Conservation (phyloP, 2,113 vertebrate genomes). For the Picathartes gymnocephalus region DNA sequence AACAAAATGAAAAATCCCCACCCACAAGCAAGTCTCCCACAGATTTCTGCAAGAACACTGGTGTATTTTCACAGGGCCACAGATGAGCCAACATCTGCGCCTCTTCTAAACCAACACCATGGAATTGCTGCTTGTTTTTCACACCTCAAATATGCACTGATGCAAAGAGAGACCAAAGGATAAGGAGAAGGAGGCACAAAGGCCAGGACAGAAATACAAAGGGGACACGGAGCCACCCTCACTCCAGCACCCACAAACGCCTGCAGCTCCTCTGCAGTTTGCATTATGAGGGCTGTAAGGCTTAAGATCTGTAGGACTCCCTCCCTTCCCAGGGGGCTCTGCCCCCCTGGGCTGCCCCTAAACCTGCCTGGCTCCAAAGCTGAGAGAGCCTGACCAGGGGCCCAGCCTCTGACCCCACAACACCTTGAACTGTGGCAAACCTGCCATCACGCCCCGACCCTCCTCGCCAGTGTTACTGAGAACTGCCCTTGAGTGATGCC, state of each 20-base stretch:
- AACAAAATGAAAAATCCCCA: not conserved
- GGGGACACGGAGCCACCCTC: not conserved
- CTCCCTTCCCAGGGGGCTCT: not conserved
- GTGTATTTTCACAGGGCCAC: not conserved
- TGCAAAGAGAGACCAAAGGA: not conserved
- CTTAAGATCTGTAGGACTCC: not conserved
- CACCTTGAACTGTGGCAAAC: not conserved
- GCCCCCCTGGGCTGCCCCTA: not conserved
- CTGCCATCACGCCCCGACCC: not conserved
- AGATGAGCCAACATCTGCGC: not conserved
- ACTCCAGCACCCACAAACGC: not conserved
- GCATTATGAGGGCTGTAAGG: rapidly evolving
- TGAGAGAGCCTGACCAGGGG: no score
- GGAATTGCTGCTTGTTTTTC: not conserved
- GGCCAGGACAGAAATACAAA: not conserved
- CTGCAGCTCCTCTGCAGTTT: not conserved
- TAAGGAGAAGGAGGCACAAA: not conserved
- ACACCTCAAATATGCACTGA: not conserved
- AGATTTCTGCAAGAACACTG: not conserved
- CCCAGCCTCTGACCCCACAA: not conserved
- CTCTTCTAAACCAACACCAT: not conserved
- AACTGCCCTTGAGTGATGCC: not conserved
- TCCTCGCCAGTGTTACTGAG: not conserved
- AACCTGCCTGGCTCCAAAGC: not conserved
- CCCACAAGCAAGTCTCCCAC: not conserved